A percentile compares a stretch with the other conserved stretches of the same genome.
phyloP scores from a whole-genome alignment of 1,140 invertebrate genomes.

The Drosophila biarmipes region DNA sequence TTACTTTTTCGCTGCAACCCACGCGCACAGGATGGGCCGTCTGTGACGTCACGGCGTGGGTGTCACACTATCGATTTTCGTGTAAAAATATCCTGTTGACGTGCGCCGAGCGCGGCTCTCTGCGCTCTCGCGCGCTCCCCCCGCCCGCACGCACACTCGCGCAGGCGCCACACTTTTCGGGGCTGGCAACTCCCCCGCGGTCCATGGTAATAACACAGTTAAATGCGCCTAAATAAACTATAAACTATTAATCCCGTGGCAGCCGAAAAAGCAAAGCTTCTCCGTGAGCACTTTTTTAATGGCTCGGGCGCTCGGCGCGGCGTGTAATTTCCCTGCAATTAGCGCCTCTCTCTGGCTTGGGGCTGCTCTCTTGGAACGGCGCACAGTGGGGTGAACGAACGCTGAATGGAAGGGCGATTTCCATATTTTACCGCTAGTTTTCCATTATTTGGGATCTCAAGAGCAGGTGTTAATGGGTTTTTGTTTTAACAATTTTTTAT shows the following conservation, averaged over 20 bases:
- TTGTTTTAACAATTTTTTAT: no score
- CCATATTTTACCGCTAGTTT: not conserved
- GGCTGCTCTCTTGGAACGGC: slow-evolving; percentile 10
- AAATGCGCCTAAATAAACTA: slow-evolving; percentile 26
- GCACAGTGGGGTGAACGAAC: slow-evolving; percentile 11
- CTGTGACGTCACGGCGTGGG: slow-evolving; percentile 34
- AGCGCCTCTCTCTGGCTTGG: slow-evolving; percentile 49
- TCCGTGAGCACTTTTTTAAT: slow-evolving; percentile 13
- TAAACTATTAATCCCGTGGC: slow-evolving; percentile 20
- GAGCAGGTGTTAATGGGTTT: no score
- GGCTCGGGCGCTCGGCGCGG: slow-evolving; percentile 32
- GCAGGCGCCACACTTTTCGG: slow-evolving; percentile 38
- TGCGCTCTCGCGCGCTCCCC: not conserved
- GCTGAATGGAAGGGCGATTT: not conserved
- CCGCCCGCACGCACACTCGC: slow-evolving; percentile 5
- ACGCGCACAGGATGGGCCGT: slow-evolving; percentile 19
- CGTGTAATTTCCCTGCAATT: slow-evolving; percentile 79
- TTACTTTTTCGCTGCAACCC: slow-evolving; percentile 5
- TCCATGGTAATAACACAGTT: slow-evolving; percentile 18
- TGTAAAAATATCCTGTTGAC: slow-evolving; percentile 40
- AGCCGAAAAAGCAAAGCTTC: slow-evolving; percentile 18
- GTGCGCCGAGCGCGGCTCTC: slow-evolving; percentile 8
- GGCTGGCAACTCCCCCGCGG: slow-evolving; percentile 30
- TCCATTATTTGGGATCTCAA: no score
- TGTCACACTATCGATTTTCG: slow-evolving; percentile 33